These are phyloP conservation scores for Cephonodes hylas DNA, from an alignment of 2,888 invertebrate genomes.

Conservation along the genomic window DNA sequence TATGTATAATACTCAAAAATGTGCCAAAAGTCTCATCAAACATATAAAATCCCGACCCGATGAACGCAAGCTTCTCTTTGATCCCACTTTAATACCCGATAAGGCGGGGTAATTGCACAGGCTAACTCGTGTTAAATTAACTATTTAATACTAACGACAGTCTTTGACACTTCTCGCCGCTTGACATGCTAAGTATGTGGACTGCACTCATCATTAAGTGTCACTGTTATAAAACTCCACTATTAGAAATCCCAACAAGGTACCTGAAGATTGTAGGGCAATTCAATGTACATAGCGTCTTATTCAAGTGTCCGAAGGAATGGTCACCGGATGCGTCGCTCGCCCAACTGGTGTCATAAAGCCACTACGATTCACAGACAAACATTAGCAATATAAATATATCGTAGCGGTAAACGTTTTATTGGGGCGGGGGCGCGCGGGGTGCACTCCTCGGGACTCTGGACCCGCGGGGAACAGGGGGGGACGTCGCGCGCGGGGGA, in stretches of 20 bases:
- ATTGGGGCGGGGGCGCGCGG: slow-evolving; percentile 49
- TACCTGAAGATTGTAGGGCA: no score
- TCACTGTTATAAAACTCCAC: no score
- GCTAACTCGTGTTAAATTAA: no score
- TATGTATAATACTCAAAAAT: not conserved
- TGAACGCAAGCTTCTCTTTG: no score
- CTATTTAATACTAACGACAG: no score
- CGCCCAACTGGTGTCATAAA: not conserved
- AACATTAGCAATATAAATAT: slow-evolving; percentile 47
- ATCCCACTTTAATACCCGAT: no score
- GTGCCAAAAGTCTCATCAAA: not conserved
- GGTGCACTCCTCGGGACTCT: slow-evolving; percentile 19
- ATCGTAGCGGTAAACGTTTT: slow-evolving; percentile 68
- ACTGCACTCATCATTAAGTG: no score
- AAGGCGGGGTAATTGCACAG: no score
- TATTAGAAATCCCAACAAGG: no score
- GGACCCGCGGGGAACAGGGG: slow-evolving; percentile 33
- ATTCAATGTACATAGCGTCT: no score
- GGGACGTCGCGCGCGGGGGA: slow-evolving; percentile 61
- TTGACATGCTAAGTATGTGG: no score
- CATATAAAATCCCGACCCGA: not conserved
- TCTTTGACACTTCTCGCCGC: no score
- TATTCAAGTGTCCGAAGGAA: not conserved
- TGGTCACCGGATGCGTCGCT: not conserved
- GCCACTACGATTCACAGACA: not conserved